These are phyloP conservation scores for Ellobius talpinus DNA, from an alignment of 2,113 vertebrate species.

Conservation along the genomic window DNA sequence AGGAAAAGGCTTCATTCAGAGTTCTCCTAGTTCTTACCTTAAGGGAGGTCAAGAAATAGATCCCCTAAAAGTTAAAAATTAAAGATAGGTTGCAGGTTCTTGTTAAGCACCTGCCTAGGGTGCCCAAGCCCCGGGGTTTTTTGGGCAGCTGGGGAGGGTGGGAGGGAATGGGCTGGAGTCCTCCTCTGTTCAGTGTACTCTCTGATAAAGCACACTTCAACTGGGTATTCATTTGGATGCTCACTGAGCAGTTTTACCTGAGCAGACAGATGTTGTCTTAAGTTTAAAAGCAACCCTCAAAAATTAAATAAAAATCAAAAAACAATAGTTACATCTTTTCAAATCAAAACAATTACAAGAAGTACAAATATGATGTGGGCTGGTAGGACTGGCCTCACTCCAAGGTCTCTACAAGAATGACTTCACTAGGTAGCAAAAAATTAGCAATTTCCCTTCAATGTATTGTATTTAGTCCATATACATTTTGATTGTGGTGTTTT, in stretches of 20 bases:
- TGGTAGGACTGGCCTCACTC: background rate
- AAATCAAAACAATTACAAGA: conserved; percentile 47
- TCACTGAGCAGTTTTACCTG: conserved; percentile 3
- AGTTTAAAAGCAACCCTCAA: background rate
- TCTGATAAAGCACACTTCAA: background rate
- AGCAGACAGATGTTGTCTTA: conserved; percentile 22
- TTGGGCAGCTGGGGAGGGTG: background rate
- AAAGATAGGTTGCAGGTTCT: background rate
- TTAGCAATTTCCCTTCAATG: background rate
- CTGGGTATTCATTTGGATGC: background rate
- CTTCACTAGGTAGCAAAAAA: background rate
- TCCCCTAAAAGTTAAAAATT: background rate
- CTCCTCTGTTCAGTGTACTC: background rate
- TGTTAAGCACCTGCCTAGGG: background rate
- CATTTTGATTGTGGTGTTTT: conserved; percentile 39
- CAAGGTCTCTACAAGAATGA: background rate
- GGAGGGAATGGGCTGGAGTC: too few species aligned
- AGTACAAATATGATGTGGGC: background rate
- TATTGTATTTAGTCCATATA: background rate
- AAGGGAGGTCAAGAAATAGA: background rate
- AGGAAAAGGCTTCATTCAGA: conserved; percentile 22
- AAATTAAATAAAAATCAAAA: background rate
- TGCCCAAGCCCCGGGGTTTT: background rate
- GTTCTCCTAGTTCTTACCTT: conserved; percentile 18
- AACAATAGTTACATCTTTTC: conserved; percentile 12